Evolutionary conservation across 1,140 invertebrate genomes (phyloP), one percentile per base, ranked within the genome.

Genomic region (Charaxes varanes): DNA sequence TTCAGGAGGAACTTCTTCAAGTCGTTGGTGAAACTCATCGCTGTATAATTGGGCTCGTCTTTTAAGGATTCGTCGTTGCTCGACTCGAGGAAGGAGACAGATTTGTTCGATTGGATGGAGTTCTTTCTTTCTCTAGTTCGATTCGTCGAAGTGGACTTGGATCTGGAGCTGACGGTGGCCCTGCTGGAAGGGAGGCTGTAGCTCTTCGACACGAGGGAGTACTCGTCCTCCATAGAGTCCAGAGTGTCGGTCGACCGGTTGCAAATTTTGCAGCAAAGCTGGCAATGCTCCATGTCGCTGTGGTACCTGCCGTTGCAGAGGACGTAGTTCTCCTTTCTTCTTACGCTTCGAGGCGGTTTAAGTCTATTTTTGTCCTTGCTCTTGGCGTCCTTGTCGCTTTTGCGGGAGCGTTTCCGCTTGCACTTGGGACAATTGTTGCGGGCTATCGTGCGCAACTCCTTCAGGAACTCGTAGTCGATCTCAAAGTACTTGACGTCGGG

Each of bases 401-500:
- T 61, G 5, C 60, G 52, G 1, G 61, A 56, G 3, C 61, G 36
- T 24, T 33, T 68, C 6, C 73, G 48, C 27, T 60, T 54, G 21
- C 78, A 82, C 45, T 77, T 73, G 5, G 69, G 69, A 23, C 78
- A 82, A 41, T 82, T 76, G 10, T 67, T 70, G 18, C 62, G 52
- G 0, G 81, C 80, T 11, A 85, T 79, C 7, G 53, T 65, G 3
- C 78, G 53, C 11, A 85, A 40, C 41, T 85, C 77, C 23, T 82
- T 83, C 0, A 85, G 61, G 46, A 85, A 85, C 45, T 73, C 67
- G 57, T 84, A 85, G 38, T 85, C 84, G 26, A 85, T 85, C 48
- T 85, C 83, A 52, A 85, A 84, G 62, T 85, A 85, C 23, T 77
- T 79, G 3, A 62, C 77, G 56, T 85, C 84, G 1, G 83, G 83